Base-by-base conservation (phyloP, 2,113 vertebrate species). In the Natator depressus region DNA sequence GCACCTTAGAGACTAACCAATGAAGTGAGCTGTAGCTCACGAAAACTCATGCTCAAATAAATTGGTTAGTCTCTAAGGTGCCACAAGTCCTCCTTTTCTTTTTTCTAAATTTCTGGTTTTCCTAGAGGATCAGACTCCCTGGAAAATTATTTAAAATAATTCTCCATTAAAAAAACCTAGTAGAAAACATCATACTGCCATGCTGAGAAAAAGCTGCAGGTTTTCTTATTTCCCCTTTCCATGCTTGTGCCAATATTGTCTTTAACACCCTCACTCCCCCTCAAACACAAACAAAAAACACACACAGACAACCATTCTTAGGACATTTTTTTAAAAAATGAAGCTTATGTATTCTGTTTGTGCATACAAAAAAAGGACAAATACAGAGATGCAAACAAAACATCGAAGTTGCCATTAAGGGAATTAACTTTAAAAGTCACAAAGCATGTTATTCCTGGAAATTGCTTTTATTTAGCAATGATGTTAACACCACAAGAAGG, bases 381-480 rank as follows among this genome's bases (percentile, higher is more conserved):
- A 91, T 0, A 57, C 84, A 93, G 49, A 88, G 75, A 83, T 35
- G 31, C 9, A 88, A 96, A 75, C 53, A 82, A 89, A 94, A 6
- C 85, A 57, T 42, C 51, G 35, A 65, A 87, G 79, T 82, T 69
- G 80, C 55, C 80, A 80, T 47, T 72, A 75, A 50, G 86, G 93
- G 95, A 96, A 97, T 97, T 84, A 94, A 97, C 97, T 98, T 96
- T 95, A 96, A 65, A 93, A 97, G 87, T 65, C 95, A 96, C 84
- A 87, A 93, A 94, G 87, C 92, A 55, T 80, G 94, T 95, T 96
- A 94, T 97, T 98, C 95, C 93, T 96, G 93, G 88, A 97, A 98
- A 91, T 96, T 95, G 97, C 93, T 96, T 97, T 98, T 97, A 98
- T 97, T 97, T 97, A 94, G 95, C 92, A 96, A 94, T 95, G 93